Percentiles rank a stretch among this genome's conserved stretches.
phyloP scores from a whole-genome alignment of 2,888 invertebrate genomes.

The Muschampia plurimacula region DNA sequence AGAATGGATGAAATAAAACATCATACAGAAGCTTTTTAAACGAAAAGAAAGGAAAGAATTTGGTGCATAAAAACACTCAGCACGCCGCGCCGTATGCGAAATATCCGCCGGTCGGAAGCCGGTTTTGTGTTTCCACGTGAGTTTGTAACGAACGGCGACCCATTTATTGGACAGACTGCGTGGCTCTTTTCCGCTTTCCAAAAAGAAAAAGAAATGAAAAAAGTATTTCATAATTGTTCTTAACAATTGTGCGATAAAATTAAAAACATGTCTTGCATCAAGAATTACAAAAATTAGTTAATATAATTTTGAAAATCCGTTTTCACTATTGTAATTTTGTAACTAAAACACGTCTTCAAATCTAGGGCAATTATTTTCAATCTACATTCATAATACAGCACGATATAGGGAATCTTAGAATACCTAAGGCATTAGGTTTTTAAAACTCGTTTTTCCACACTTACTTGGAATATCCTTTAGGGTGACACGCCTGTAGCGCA shows the following conservation, averaged over 20 bases:
- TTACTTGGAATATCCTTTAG: conserved; percentile 96
- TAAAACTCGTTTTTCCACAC: conserved; percentile 49
- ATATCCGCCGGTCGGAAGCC: conserved; percentile 53
- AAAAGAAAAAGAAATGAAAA: neutral
- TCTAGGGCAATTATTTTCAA: too few relatives aligned
- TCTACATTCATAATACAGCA: too few relatives aligned
- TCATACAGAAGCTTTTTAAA: conserved; percentile 51
- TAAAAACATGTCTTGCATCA: neutral
- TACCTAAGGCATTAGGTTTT: neutral
- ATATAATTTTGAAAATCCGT: too few relatives aligned
- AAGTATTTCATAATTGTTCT: neutral
- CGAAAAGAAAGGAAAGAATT: conserved; percentile 57
- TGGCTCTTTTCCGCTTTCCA: conserved; percentile 28
- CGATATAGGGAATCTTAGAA: too few relatives aligned
- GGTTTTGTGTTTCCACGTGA: conserved; percentile 29
- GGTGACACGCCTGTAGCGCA: conserved; percentile 96
- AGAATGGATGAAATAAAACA: conserved; percentile 15
- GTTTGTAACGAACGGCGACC: conserved; percentile 25
- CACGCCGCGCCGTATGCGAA: conserved; percentile 39
- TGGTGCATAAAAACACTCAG: conserved; percentile 60
- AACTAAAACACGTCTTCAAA: too few relatives aligned
- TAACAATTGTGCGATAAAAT: neutral
- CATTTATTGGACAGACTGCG: conserved; percentile 36
- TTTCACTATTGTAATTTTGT: too few relatives aligned
- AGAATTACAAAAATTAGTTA: too few relatives aligned